Conservation (phyloP, 2,888 invertebrate genomes). For the Cheilosia scutellata region DNA sequence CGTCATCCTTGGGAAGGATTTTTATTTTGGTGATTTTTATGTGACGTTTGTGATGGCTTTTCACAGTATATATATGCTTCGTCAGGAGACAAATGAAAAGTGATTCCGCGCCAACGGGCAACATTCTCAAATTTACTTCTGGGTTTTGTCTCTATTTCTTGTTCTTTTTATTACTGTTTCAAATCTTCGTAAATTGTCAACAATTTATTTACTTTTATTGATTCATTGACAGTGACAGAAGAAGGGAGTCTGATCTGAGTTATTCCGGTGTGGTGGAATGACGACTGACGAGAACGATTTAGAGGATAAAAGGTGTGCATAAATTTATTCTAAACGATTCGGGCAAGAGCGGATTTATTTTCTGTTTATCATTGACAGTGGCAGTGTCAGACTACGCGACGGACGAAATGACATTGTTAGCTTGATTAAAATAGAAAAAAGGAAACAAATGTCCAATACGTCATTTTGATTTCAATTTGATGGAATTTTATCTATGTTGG, state of each 20-base stretch:
- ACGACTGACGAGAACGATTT: not conserved
- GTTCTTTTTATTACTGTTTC: constrained; percentile 60
- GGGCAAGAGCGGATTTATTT: constrained; percentile 37
- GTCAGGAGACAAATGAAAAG: constrained; percentile 68
- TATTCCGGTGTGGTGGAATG: too few relatives aligned
- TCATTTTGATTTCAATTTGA: constrained; percentile 65
- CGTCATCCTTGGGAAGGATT: constrained; percentile 38
- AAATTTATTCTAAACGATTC: constrained; percentile 66
- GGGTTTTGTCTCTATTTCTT: constrained; percentile 8
- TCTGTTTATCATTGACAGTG: constrained; percentile 40
- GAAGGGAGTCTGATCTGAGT: too few relatives aligned
- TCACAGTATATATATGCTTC: constrained; percentile 21
- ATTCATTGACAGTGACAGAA: constrained; percentile 32
- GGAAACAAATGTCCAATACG: constrained; percentile 43
- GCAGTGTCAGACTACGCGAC: not conserved
- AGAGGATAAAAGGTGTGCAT: constrained; percentile 51
- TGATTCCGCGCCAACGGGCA: constrained; percentile 59
- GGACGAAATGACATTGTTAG: constrained; percentile 40
- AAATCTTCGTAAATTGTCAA: constrained; percentile 71
- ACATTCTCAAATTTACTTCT: constrained; percentile 40
- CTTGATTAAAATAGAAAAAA: constrained; percentile 53
- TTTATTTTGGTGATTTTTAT: constrained; percentile 56
- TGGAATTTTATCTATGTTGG: constrained; percentile 13
- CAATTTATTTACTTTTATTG: constrained; percentile 73
- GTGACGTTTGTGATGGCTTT: constrained; percentile 67